These are phyloP conservation scores for Strix aluco DNA, from an alignment of 2,113 vertebrate species.

Conservation along the genomic window DNA sequence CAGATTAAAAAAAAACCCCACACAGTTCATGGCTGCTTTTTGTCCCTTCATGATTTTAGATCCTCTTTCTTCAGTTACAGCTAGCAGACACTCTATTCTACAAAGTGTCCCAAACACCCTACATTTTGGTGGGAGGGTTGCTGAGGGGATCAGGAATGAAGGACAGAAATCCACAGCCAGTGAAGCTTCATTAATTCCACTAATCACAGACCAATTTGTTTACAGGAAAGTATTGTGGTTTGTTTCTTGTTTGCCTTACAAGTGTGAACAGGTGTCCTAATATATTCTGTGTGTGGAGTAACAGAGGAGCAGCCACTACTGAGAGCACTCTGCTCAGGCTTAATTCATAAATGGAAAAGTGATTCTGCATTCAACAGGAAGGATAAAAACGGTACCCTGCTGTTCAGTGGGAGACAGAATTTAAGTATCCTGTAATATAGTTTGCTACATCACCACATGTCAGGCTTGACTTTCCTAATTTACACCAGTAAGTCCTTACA, in stretches of 20 bases:
- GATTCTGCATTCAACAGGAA: constrained; percentile 55
- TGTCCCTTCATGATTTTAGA: no score
- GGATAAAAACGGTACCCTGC: constrained; percentile 67
- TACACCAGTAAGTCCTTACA: constrained; percentile 29
- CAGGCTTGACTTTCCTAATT: constrained; percentile 59
- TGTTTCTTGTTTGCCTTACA: constrained; percentile 25
- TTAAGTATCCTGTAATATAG: constrained; percentile 71
- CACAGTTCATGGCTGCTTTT: no score
- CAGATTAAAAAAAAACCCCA: no score
- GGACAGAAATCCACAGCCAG: background rate
- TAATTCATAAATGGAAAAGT: constrained; percentile 54
- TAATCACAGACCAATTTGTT: constrained; percentile 39
- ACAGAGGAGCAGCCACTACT: constrained; percentile 33
- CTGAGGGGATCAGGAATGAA: background rate
- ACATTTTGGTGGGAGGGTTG: background rate
- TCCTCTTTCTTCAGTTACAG: no score
- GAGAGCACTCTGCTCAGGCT: background rate
- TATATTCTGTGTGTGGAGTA: constrained; percentile 1
- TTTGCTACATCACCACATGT: constrained; percentile 63
- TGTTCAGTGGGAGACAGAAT: constrained; percentile 68
- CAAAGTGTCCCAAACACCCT: no score
- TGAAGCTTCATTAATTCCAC: constrained; percentile 11
- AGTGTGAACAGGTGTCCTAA: constrained; percentile 46
- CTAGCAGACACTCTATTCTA: no score
- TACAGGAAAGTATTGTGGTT: constrained; percentile 19